Percentiles rank a stretch among this genome's conserved stretches.
These are phyloP conservation scores for Sphyrna mokarran DNA, from an alignment of 2,113 vertebrate genomes.

Conservation along the genomic window DNA sequence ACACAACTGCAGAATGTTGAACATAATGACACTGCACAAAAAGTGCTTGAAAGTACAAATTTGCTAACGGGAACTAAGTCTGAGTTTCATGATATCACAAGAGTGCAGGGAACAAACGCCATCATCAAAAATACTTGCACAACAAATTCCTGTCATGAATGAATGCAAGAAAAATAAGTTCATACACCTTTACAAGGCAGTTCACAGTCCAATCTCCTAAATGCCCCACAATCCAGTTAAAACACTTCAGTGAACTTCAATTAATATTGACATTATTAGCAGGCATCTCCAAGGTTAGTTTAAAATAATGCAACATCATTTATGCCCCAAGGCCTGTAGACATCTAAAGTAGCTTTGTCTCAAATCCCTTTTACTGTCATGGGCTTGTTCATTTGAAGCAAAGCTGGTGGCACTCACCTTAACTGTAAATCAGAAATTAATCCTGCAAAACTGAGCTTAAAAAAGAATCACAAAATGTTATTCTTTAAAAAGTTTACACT, in stretches of 20 bases:
- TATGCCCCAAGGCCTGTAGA: not conserved
- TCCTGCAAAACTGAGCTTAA: not conserved
- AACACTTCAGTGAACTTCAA: not conserved
- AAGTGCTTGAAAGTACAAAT: not conserved
- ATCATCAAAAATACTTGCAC: not conserved
- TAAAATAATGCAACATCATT: not conserved
- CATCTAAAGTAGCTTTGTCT: not conserved
- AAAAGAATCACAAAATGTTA: too few relatives aligned
- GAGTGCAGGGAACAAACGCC: not conserved
- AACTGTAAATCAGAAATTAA: not conserved
- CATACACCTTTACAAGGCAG: not conserved
- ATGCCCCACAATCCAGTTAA: not conserved
- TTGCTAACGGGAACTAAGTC: not conserved
- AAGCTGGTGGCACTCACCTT: not conserved
- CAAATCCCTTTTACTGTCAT: not conserved
- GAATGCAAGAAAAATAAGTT: not conserved
- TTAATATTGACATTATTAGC: not conserved
- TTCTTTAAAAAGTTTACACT: not conserved
- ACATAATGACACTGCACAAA: not conserved
- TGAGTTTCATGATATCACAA: not conserved
- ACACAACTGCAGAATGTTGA: not conserved
- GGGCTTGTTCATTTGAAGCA: not conserved
- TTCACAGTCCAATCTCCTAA: not conserved
- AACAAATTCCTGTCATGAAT: not conserved
- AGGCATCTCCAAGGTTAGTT: not conserved